A percentile compares a stretch with the other conserved stretches of the same genome.
Evolutionary conservation across 2,113 vertebrate species (phyloP).

Genomic region (Phyllostomus discolor): DNA sequence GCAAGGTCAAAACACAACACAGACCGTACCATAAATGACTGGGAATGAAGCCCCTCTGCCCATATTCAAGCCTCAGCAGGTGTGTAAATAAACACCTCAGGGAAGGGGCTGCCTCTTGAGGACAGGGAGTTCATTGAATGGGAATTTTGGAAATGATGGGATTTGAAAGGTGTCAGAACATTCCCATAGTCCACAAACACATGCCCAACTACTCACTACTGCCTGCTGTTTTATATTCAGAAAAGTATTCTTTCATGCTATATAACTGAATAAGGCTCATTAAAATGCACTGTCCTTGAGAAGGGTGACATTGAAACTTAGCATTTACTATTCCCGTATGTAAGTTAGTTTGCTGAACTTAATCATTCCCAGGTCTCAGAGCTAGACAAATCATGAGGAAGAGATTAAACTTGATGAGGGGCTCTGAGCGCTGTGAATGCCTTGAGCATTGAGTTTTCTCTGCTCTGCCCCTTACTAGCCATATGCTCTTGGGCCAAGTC

Average conservation of each 20-base stretch:
- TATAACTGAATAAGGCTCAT: neutral
- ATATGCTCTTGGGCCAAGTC: neutral
- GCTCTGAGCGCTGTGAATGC: neutral
- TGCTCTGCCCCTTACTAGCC: neutral
- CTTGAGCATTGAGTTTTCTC: neutral
- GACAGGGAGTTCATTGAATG: neutral
- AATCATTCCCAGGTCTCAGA: neutral
- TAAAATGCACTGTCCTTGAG: conserved; percentile 47
- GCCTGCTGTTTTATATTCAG: neutral
- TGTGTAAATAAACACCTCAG: neutral
- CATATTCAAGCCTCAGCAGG: neutral
- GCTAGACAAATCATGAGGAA: neutral
- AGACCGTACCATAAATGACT: neutral
- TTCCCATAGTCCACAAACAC: neutral
- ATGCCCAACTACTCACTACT: neutral
- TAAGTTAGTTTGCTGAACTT: neutral
- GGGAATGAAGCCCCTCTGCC: neutral
- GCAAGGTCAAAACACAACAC: neutral
- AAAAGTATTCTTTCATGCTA: neutral
- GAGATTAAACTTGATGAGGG: neutral
- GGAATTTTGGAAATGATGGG: neutral
- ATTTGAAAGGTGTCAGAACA: neutral
- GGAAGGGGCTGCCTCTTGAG: neutral
- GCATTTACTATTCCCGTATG: neutral
- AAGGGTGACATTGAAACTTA: conserved; percentile 7